These are phyloP conservation scores for Hydriomena furcata DNA, from an alignment of 2,888 invertebrate genomes.

Conservation along the genomic window DNA sequence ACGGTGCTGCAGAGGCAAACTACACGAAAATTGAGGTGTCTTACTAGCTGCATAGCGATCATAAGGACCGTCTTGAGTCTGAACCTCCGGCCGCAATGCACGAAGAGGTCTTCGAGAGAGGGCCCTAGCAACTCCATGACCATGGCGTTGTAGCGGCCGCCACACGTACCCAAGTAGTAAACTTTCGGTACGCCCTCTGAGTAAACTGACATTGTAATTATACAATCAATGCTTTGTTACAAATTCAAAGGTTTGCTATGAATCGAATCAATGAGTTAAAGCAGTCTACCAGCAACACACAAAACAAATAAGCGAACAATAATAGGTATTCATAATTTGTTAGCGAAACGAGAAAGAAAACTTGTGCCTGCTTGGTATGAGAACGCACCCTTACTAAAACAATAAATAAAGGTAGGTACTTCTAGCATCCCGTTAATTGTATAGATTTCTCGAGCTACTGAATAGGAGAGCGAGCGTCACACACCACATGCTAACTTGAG, in stretches of 20 bases:
- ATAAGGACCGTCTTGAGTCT: conserved; percentile 98
- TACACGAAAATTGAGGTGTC: conserved; percentile 51
- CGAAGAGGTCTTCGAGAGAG: conserved; percentile 99
- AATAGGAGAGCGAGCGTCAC: conserved; percentile 21
- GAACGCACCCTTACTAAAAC: conserved; percentile 20
- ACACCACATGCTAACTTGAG: conserved; percentile 25
- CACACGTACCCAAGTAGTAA: conserved; percentile 99
- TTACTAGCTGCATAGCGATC: conserved; percentile 98
- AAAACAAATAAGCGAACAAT: conserved; percentile 14
- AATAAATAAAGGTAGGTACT: conserved; percentile 15
- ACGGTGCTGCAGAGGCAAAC: conserved; percentile 64
- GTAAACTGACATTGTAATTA: conserved; percentile 48
- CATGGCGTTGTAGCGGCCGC: conserved; percentile 98
- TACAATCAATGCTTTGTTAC: conserved; percentile 1
- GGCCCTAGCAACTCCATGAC: conserved; percentile 99
- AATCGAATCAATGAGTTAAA: conserved; percentile 8
- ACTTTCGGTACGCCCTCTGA: conserved; percentile 99
- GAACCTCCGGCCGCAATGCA: conserved; percentile 99
- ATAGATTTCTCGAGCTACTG: conserved; percentile 22
- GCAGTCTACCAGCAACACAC: neutral
- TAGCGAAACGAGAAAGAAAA: neutral
- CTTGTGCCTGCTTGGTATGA: conserved; percentile 4
- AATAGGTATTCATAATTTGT: neutral
- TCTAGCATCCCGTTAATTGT: conserved; percentile 32
- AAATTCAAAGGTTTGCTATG: neutral